Evolutionary conservation across 2,888 invertebrate genomes (phyloP).

Genomic region (Cylindroiulus punctatus): DNA sequence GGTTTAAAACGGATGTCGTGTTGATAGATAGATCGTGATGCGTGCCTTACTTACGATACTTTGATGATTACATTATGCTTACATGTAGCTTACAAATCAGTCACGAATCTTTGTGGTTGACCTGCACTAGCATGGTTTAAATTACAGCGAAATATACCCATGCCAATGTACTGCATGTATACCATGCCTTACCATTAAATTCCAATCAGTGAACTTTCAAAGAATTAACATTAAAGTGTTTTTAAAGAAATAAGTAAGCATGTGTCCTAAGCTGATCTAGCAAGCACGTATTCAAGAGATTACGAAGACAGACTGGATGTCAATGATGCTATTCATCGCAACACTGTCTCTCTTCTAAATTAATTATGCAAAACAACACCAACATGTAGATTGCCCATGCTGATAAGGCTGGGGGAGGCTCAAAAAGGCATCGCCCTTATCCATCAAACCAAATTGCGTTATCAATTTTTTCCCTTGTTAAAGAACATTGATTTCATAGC

Average conservation of each 20-base stretch:
- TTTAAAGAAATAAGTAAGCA: background rate
- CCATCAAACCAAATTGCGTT: background rate
- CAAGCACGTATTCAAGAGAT: background rate
- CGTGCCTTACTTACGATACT: background rate
- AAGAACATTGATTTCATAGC: background rate
- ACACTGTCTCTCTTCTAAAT: background rate
- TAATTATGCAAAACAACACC: background rate
- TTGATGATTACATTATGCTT: background rate
- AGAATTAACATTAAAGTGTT: background rate
- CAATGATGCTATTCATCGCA: background rate
- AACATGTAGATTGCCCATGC: background rate
- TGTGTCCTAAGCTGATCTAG: background rate
- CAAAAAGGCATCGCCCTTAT: background rate
- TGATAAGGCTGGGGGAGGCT: background rate
- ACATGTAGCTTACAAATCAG: background rate
- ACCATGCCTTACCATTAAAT: background rate
- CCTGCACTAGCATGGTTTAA: conserved; percentile 16
- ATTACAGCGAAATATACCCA: background rate
- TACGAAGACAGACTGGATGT: background rate
- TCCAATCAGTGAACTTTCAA: conserved; percentile 5
- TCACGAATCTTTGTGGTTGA: conserved; percentile 28
- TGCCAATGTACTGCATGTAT: conserved; percentile 1
- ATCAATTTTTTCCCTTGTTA: background rate
- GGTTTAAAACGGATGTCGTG: background rate
- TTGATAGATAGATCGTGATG: background rate